Conservation (phyloP, 2,113 vertebrate genomes). For the Lipophrys pholis region DNA sequence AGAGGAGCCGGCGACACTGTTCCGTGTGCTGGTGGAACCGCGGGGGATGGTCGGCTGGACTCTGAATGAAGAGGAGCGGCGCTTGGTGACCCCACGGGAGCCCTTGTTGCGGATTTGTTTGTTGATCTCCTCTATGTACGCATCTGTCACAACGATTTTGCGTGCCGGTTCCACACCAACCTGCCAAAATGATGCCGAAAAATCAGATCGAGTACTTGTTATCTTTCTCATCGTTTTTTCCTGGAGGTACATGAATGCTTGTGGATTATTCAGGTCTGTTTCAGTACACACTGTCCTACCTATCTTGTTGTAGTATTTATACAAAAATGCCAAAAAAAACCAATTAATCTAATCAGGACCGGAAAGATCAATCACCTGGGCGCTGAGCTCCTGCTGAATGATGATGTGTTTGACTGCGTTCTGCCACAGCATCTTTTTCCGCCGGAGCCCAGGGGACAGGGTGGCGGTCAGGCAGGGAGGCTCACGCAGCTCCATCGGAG, state of each 20-base stretch:
- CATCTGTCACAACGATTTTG: constrained; percentile 80
- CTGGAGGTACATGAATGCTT: no score
- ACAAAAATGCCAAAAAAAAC: no score
- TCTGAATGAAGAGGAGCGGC: constrained; percentile 68
- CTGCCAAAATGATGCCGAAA: constrained; percentile 34
- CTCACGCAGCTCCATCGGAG: constrained; percentile 58
- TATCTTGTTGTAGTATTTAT: no score
- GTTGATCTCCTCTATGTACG: constrained; percentile 83
- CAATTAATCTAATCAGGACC: neutral
- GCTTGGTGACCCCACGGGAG: constrained; percentile 72
- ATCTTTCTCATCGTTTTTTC: neutral
- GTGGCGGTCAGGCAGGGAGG: constrained; percentile 40
- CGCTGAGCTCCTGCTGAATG: constrained; percentile 72
- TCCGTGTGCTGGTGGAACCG: constrained; percentile 45
- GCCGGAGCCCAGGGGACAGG: constrained; percentile 73
- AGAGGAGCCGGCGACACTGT: constrained; percentile 2
- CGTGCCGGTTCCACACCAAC: constrained; percentile 77
- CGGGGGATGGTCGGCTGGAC: constrained; percentile 59
- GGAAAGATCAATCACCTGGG: constrained; percentile 59
- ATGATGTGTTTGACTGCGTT: constrained; percentile 83
- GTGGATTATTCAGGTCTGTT: no score
- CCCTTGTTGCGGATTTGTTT: constrained; percentile 79
- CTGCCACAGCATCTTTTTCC: constrained; percentile 82
- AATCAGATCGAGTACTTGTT: no score
- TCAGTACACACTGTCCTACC: no score